Percentiles rank a stretch among this genome's conserved stretches.
phyloP scores from a whole-genome alignment of 2,888 invertebrate species.

The Schizotus pectinicornis region DNA sequence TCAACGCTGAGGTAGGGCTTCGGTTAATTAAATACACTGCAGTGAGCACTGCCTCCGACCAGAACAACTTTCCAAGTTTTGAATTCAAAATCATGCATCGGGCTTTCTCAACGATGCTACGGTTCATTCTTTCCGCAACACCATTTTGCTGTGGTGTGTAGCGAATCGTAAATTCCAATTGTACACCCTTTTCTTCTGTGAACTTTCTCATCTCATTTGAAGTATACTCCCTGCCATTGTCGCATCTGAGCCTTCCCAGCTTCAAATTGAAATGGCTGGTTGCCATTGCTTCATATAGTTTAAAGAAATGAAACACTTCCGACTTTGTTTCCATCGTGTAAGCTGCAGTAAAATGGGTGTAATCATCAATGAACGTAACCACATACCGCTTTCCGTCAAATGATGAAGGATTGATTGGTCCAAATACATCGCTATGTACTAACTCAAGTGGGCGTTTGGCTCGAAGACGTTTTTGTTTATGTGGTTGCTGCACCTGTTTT shows the following conservation, averaged over 20 bases:
- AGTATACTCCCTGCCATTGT: slow-evolving; percentile 47
- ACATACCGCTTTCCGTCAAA: slow-evolving; percentile 42
- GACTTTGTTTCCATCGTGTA: slow-evolving; percentile 31
- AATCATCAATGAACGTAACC: slow-evolving; percentile 48
- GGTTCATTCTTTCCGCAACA: slow-evolving; percentile 39
- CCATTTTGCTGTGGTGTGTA: slow-evolving; percentile 31
- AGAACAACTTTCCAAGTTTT: slow-evolving; percentile 35
- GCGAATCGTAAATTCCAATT: slow-evolving; percentile 44
- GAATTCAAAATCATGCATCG: slow-evolving; percentile 45
- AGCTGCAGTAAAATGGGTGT: slow-evolving; percentile 45
- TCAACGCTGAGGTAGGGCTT: slow-evolving; percentile 45
- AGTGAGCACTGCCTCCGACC: slow-evolving; percentile 28
- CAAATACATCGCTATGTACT: slow-evolving; percentile 46
- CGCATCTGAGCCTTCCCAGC: slow-evolving; percentile 25
- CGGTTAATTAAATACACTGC: slow-evolving; percentile 45
- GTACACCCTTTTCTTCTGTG: slow-evolving; percentile 33
- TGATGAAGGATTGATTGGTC: slow-evolving; percentile 44
- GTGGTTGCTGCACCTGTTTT: slow-evolving; percentile 30
- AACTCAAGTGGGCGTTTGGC: slow-evolving; percentile 44
- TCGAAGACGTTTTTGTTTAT: slow-evolving; percentile 32
- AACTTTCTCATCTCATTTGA: slow-evolving; percentile 43
- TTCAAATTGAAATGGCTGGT: slow-evolving; percentile 7
- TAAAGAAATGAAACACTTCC: slow-evolving; percentile 10
- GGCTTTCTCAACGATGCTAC: slow-evolving; percentile 47
- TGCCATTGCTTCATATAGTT: slow-evolving; percentile 6